Conservation (phyloP, 2,888 invertebrate species). For the Drosophila aldrichi region DNA sequence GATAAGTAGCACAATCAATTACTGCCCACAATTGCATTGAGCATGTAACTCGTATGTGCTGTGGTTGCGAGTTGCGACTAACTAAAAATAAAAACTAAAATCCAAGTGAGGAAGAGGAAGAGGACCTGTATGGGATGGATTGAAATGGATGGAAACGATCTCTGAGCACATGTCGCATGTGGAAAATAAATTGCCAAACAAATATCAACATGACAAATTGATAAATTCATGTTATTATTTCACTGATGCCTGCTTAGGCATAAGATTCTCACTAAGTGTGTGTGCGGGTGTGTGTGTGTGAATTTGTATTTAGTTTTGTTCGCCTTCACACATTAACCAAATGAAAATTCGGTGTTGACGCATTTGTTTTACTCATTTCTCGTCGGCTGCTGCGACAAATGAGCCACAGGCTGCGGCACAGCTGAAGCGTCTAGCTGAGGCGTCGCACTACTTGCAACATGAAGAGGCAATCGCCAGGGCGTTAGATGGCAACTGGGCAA, state of each 20-base stretch:
- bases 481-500: constrained; percentile 45
- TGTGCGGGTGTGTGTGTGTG: constrained; percentile 24
- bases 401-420: constrained; percentile 69
- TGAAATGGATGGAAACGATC: constrained; percentile 26
- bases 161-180: constrained; percentile 56
- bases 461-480: constrained; percentile 40
- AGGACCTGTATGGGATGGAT: constrained; percentile 28
- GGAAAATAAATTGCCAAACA: constrained; percentile 81
- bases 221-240: constrained; percentile 82
- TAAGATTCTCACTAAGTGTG: constrained; percentile 9
- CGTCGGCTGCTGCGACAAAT: constrained; percentile 64
- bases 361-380: constrained; percentile 78
- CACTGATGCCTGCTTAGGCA: constrained; percentile 60
- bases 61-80: constrained; percentile 34
- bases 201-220: constrained; percentile 83
- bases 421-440: constrained; percentile 72
- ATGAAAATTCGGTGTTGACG: constrained; percentile 82
- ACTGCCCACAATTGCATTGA: constrained; percentile 72
- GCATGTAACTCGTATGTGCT: not conserved
- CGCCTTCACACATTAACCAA: constrained; percentile 80
- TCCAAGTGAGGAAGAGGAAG: constrained; percentile 6
- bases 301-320: constrained; percentile 56
- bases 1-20: constrained; percentile 75
- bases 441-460: constrained; percentile 38
- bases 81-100: constrained; percentile 62